Evolutionary conservation across 2,797 vertebrate species (phyloP).

Genomic region (Rousettus madagascariensis): DNA sequence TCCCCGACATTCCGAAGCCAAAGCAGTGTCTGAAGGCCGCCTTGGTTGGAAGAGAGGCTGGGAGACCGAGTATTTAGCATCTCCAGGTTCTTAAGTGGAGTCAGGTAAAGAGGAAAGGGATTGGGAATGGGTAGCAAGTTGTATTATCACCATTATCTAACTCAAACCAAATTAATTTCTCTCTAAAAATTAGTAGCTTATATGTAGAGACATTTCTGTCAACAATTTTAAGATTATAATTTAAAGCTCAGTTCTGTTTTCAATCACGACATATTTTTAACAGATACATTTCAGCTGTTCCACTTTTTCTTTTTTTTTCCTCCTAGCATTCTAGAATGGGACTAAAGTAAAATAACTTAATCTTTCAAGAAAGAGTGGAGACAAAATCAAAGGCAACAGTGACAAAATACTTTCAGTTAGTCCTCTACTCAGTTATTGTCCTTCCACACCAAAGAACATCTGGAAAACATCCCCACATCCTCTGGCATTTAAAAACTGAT

Average conservation of each 20-base stretch:
- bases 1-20: background rate
- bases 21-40: background rate
- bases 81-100: background rate
- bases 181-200: background rate
- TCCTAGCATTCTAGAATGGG: background rate
- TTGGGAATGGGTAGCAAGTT: background rate
- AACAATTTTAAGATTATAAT: background rate
- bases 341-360: slow-evolving; percentile 15
- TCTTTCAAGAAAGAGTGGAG: background rate
- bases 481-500: slow-evolving; percentile 92
- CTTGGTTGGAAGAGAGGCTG: background rate
- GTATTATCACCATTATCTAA: background rate
- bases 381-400: background rate
- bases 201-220: background rate
- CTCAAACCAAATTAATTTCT: background rate
- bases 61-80: background rate
- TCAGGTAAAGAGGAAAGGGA: background rate
- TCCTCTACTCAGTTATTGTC: slow-evolving; percentile 72
- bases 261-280: slow-evolving; percentile 6
- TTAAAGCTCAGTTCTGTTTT: slow-evolving; percentile 33
- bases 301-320: background rate
- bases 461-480: slow-evolving; percentile 93
- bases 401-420: background rate
- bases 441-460: slow-evolving; percentile 88
- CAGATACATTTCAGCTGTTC: background rate